phyloP scores from a whole-genome alignment of 2,113 vertebrate species.

The Albula glossodonta region DNA sequence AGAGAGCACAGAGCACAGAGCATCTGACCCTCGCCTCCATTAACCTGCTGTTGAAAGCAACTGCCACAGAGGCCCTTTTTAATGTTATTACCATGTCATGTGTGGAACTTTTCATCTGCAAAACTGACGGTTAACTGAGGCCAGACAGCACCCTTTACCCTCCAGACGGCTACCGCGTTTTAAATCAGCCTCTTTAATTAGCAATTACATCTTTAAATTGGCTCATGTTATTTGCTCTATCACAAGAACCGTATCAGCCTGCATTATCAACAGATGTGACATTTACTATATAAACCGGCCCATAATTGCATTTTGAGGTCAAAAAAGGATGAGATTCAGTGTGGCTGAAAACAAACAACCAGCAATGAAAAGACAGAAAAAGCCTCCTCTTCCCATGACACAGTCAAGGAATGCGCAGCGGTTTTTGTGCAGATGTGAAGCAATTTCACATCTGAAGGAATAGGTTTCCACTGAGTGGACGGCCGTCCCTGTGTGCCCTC shows the following conservation, averaged over 20 bases:
- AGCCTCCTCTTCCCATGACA: neutral
- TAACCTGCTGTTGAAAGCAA: no score
- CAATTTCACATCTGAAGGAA: neutral
- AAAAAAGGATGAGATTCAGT: neutral
- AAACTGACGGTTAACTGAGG: neutral
- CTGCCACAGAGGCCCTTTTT: neutral
- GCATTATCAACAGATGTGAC: slow-evolving; percentile 56
- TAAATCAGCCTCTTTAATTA: slow-evolving; percentile 61
- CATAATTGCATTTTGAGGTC: slow-evolving; percentile 51
- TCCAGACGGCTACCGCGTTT: slow-evolving; percentile 30
- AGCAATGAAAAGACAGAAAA: neutral
- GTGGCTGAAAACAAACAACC: slow-evolving; percentile 19
- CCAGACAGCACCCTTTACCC: slow-evolving; percentile 37
- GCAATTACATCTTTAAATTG: slow-evolving; percentile 41
- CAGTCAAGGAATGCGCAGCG: neutral
- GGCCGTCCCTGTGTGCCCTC: neutral
- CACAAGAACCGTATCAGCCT: neutral
- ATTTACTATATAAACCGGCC: slow-evolving; percentile 48
- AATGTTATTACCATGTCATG: neutral
- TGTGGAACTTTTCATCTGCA: neutral
- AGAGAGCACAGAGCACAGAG: no score
- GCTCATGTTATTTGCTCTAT: slow-evolving; percentile 27
- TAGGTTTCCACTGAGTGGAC: neutral
- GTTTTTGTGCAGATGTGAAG: neutral
- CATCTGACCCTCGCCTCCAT: no score